Evolutionary conservation across 2,113 vertebrate genomes (phyloP).

Genomic region (Cebidichthys violaceus): DNA sequence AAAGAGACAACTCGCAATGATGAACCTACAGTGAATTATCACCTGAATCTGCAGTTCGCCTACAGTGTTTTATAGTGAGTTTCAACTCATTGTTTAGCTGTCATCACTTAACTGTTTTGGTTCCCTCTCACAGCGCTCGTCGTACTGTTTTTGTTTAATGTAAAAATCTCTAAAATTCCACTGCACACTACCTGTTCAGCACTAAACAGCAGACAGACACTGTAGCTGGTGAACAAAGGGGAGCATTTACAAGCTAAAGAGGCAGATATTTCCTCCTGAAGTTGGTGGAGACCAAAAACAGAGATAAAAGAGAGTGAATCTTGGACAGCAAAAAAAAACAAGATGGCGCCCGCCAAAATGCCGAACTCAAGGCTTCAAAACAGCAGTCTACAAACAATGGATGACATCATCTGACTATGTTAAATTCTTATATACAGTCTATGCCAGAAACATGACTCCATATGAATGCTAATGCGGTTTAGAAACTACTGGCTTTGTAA

Average conservation of each 20-base stretch:
- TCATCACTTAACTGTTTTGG: neutral
- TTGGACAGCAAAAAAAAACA: neutral
- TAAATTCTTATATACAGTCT: neutral
- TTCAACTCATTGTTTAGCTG: neutral
- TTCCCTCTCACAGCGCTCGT: neutral
- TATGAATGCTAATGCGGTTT: neutral
- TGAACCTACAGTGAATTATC: neutral
- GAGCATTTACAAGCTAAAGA: neutral
- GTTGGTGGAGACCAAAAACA: neutral
- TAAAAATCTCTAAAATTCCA: neutral
- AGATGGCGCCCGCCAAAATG: neutral
- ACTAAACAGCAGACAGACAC: neutral
- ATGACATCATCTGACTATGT: neutral
- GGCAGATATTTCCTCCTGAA: neutral
- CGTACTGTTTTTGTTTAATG: neutral
- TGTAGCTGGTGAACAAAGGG: neutral
- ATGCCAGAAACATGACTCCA: neutral
- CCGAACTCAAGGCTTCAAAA: too few species aligned
- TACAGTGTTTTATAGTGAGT: neutral
- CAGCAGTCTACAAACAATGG: neutral
- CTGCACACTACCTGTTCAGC: neutral
- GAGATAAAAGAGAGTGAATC: neutral
- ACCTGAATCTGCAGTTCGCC: neutral
- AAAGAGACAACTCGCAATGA: too few species aligned
- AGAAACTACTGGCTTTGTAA: neutral